A percentile compares a stretch with the other conserved stretches of the same genome.
Evolutionary conservation across 2,113 vertebrate genomes (phyloP).

Genomic region (Odontophorus gujanensis): DNA sequence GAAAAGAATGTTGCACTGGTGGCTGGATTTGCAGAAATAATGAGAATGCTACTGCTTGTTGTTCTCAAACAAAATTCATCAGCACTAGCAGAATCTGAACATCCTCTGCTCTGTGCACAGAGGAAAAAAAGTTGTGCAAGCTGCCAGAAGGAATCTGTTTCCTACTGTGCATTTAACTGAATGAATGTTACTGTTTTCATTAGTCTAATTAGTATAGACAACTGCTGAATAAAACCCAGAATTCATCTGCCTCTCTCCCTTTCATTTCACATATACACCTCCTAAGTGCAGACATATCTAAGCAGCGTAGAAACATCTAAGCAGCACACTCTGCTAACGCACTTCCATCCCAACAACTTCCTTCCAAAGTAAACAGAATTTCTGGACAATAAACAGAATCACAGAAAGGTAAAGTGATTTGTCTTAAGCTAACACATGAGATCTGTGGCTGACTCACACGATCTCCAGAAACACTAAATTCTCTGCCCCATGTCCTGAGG

Average conservation of each 20-base stretch:
- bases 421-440: background rate
- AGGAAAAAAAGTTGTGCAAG: background rate
- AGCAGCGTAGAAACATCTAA: background rate
- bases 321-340: background rate
- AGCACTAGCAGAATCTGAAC: background rate
- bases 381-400: background rate
- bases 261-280: background rate
- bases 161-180: background rate
- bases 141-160: background rate
- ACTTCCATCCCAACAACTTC: background rate
- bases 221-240: background rate
- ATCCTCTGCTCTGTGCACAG: background rate
- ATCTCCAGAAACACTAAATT: background rate
- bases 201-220: background rate
- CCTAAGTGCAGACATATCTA: background rate
- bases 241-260: background rate
- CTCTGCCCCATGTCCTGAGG: background rate
- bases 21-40: background rate
- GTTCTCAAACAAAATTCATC: background rate
- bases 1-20: background rate
- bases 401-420: background rate
- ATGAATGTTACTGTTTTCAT: background rate
- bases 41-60: fast-evolving
- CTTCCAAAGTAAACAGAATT: background rate
- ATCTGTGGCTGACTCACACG: background rate